Conservation (phyloP, 2,113 vertebrate species). For the Lasiurus cinereus region DNA sequence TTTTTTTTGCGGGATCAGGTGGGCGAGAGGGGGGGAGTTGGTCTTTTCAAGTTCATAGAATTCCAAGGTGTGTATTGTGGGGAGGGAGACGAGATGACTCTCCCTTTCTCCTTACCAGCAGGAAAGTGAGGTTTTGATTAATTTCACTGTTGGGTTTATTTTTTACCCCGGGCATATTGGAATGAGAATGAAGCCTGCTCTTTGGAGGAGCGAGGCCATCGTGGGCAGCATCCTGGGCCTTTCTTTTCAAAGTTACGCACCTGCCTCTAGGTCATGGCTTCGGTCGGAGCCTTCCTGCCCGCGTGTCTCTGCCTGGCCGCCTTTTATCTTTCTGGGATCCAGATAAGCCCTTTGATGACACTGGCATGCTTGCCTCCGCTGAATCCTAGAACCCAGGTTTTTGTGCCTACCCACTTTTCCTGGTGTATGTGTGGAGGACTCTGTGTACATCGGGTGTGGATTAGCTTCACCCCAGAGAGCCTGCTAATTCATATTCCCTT, state of each 20-base stretch:
- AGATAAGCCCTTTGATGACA: neutral
- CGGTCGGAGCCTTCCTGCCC: neutral
- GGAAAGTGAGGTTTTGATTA: neutral
- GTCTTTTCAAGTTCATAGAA: neutral
- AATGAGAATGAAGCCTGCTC: neutral
- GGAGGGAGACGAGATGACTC: neutral
- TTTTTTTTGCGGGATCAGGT: neutral
- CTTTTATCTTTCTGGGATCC: neutral
- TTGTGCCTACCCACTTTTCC: neutral
- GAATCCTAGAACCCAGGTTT: neutral
- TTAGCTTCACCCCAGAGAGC: constrained; percentile 26
- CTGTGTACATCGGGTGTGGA: neutral
- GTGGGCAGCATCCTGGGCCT: neutral
- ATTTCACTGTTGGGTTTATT: neutral
- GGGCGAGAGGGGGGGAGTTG: no score
- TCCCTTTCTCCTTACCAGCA: neutral
- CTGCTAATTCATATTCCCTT: neutral
- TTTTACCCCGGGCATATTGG: neutral
- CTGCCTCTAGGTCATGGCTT: neutral
- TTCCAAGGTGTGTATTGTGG: neutral
- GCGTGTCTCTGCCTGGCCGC: neutral
- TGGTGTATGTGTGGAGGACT: neutral
- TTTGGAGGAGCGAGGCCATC: neutral
- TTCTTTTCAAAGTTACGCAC: neutral
- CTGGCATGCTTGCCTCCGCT: neutral